Evolutionary conservation across 92 coral and sea anemone genomes (phyloP), one percentile per base, ranked within the genome.

Genomic region (Epizoanthus illoricatus): DNA sequence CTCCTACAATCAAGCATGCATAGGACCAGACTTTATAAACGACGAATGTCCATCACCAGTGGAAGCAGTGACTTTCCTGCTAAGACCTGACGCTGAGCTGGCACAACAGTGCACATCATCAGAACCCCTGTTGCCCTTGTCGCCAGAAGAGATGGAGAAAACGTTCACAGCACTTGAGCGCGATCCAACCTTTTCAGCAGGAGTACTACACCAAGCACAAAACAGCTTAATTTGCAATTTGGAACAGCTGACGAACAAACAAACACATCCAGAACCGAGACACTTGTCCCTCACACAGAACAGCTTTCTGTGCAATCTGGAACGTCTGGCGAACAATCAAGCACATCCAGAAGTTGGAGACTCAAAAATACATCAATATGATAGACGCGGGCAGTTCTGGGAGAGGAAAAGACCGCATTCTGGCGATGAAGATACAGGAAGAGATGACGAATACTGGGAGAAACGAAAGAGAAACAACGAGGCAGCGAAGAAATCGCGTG

Each of bases 401-500:
- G 21, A 21, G n/a, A 70, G 58, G 47, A 70, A 70, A 45, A 41
- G 24, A 23, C 3, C 19, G 4, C 57, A 5, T 40, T 42, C 75
- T 28, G 43, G 33, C 23, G 33, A 70, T 41, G 56, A 20, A 70
- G 56, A 39, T 13, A 36, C 54, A 15, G 75, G 47, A 36, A 70
- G 13, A 43, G 56, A 70, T 42, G 75, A 70, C 0, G 43, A 40
- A 20, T 70, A 70, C 47, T 43, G 75, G 58, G 58, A 70, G 75
- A 70, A 70, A 70, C 7, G 75, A 17, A 43, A 43, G 57, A 70
- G 40, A 33, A 70, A 70, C 75, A 70, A 70, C 75, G 58, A 70
- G 33, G 20, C 75, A 6, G 75, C 75, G 1, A 70, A 70, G 75
- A 70, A 70, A 45, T 70, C 75, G 2, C 75, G 75, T 19, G 75